These are phyloP conservation scores for Eugnorisma glareosa DNA, from an alignment of 2,888 invertebrate genomes.

Conservation along the genomic window DNA sequence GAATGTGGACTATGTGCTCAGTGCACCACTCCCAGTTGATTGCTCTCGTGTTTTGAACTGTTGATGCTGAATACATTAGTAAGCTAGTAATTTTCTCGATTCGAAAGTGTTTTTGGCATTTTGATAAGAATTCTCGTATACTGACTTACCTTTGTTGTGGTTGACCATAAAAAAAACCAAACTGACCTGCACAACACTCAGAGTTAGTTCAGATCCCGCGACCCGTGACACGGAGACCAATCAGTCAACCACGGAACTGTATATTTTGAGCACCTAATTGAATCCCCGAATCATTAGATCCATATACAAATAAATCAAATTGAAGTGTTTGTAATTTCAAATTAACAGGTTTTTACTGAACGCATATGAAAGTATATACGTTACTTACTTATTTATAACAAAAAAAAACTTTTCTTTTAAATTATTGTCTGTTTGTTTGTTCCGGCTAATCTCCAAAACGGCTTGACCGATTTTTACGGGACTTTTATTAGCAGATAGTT, in stretches of 20 bases:
- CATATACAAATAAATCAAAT: no score
- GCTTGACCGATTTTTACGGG: no score
- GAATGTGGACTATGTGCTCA: slow-evolving; percentile 39
- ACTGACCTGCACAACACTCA: neutral
- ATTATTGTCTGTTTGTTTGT: no score
- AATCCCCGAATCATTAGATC: neutral
- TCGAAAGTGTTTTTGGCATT: neutral
- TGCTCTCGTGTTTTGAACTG: neutral
- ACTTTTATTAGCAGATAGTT: no score
- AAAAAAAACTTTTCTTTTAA: no score
- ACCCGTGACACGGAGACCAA: neutral
- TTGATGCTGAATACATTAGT: slow-evolving; percentile 9
- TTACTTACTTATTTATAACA: no score
- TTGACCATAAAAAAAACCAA: neutral
- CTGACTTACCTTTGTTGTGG: neutral
- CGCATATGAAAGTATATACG: no score
- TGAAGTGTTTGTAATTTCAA: no score
- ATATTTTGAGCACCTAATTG: neutral
- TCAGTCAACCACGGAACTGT: neutral
- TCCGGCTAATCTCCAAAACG: no score
- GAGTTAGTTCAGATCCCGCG: neutral
- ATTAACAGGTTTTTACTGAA: no score
- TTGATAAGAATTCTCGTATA: neutral
- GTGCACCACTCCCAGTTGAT: slow-evolving; percentile 38
- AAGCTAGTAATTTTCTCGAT: neutral